Evolutionary conservation across 2,888 invertebrate genomes (phyloP).

Genomic region (Cetonia aurata): DNA sequence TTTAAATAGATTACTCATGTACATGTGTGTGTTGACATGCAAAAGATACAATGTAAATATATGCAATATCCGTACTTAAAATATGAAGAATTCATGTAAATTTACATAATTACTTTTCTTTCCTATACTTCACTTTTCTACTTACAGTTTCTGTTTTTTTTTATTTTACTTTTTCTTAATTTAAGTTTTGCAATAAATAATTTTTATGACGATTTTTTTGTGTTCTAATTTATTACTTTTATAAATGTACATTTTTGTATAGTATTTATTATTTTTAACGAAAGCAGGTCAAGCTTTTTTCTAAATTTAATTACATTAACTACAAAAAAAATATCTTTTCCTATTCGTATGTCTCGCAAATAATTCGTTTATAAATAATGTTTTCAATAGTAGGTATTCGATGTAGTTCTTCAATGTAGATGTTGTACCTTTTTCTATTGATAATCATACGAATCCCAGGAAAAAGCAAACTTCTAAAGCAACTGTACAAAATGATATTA

Average conservation of each 20-base stretch:
- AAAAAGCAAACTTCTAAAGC: not conserved
- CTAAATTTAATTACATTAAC: slow-evolving; percentile 43
- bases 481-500: slow-evolving; percentile 21
- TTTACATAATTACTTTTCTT: slow-evolving; percentile 17
- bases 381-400: slow-evolving; percentile 55
- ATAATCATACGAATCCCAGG: slow-evolving; percentile 13
- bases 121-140: slow-evolving; percentile 18
- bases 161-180: slow-evolving; percentile 8
- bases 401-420: slow-evolving; percentile 52
- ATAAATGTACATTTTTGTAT: slow-evolving; percentile 65
- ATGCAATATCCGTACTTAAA: slow-evolving; percentile 50
- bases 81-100: slow-evolving; percentile 40
- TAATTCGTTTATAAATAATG: slow-evolving; percentile 46
- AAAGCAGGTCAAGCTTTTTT: slow-evolving; percentile 16
- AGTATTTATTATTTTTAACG: slow-evolving; percentile 62
- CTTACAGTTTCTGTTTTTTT: not conserved
- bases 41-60: slow-evolving; percentile 26
- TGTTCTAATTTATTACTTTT: slow-evolving; percentile 54
- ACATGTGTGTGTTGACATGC: slow-evolving; percentile 17
- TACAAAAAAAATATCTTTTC: slow-evolving; percentile 55
- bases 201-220: slow-evolving; percentile 21
- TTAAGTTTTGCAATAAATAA: slow-evolving; percentile 28
- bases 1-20: slow-evolving; percentile 47
- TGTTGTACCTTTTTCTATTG: slow-evolving; percentile 49
- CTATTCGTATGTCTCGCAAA: slow-evolving; percentile 47